Evolutionary conservation across 1,140 invertebrate genomes (phyloP).

Genomic region (Maniola jurtina): DNA sequence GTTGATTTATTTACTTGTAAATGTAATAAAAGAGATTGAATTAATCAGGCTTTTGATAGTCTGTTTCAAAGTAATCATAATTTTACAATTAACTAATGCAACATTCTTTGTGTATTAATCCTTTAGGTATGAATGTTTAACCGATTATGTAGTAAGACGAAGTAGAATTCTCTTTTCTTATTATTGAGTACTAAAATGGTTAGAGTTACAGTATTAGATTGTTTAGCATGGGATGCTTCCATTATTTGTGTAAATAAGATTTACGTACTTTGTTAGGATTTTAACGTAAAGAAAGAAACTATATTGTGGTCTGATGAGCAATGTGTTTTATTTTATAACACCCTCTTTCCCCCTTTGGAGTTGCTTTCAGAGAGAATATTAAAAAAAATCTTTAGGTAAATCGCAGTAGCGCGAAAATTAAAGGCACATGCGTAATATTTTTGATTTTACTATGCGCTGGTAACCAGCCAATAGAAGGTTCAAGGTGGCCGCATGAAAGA

Average conservation of each 20-base stretch:
- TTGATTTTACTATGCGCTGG: too few species aligned
- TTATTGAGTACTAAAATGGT: constrained; percentile 31
- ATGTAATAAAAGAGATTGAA: neutral
- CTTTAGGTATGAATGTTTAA: constrained; percentile 14
- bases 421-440: too few species aligned
- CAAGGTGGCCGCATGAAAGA: too few species aligned
- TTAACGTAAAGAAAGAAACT: constrained; percentile 68
- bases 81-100: neutral
- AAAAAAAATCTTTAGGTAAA: too few species aligned
- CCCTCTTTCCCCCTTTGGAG: neutral
- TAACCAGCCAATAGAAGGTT: too few species aligned
- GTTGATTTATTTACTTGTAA: neutral
- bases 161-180: constrained; percentile 23
- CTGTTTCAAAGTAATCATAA: too few species aligned
- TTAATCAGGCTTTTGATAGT: too few species aligned
- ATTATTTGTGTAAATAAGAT: constrained; percentile 71
- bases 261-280: constrained; percentile 70
- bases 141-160: constrained; percentile 13
- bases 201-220: constrained; percentile 69
- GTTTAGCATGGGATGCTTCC: constrained; percentile 69
- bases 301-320: constrained; percentile 68
- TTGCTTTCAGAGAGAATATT: neutral
- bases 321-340: constrained; percentile 48
- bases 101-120: neutral
- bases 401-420: too few species aligned